These are phyloP conservation scores for Rhea americana DNA, from an alignment of 2,113 vertebrate genomes.

Conservation along the genomic window DNA sequence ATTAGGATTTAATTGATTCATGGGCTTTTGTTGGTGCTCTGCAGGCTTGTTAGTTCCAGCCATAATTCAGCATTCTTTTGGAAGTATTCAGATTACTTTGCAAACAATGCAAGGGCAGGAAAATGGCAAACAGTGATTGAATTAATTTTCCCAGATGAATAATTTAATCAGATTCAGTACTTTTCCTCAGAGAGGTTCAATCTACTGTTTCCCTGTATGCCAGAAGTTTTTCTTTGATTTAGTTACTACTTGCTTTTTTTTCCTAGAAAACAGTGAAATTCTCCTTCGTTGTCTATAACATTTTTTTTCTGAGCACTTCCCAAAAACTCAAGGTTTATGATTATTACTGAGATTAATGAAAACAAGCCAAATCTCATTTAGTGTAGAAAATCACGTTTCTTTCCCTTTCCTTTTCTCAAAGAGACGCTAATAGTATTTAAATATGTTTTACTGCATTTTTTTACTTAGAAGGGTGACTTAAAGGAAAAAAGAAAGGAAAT, in stretches of 20 bases:
- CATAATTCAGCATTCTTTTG: neutral
- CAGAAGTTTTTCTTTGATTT: neutral
- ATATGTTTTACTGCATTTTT: neutral
- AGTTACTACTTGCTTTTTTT: neutral
- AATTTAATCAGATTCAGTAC: neutral
- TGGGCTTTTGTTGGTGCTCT: conserved; percentile 33
- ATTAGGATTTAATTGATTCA: conserved; percentile 40
- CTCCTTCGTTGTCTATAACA: neutral
- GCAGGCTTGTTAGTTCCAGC: neutral
- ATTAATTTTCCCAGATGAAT: conserved; percentile 2
- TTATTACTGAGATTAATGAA: neutral
- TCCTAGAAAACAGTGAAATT: neutral
- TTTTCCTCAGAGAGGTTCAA: neutral
- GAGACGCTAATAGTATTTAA: neutral
- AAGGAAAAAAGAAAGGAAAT: neutral
- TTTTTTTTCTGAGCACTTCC: neutral
- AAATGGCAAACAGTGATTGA: neutral
- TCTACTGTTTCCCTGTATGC: neutral
- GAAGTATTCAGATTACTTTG: conserved; percentile 8
- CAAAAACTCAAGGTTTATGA: neutral
- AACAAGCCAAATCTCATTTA: neutral
- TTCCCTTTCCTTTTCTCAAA: neutral
- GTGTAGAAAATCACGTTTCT: neutral
- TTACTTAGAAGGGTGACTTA: neutral
- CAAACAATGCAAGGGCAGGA: neutral